A percentile compares a stretch with the other conserved stretches of the same genome.
Evolutionary conservation across 2,888 invertebrate species (phyloP).

Genomic region (Campoplex capitator): DNA sequence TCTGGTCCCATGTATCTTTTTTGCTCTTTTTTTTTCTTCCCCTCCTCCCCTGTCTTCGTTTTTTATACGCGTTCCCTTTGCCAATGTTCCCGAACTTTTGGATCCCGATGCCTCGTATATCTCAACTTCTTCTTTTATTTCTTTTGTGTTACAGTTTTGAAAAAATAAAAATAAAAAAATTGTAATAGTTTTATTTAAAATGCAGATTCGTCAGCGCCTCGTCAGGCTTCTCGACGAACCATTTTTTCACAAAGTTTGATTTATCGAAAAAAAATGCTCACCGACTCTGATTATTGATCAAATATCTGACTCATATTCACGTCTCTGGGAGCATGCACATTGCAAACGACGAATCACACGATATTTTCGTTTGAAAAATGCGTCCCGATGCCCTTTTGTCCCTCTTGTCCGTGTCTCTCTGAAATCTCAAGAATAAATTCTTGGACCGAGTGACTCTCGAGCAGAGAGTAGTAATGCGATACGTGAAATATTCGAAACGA

Average conservation of each 20-base stretch:
- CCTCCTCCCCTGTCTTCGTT: no score
- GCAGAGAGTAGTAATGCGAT: constrained; percentile 30
- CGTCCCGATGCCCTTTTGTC: constrained; percentile 6
- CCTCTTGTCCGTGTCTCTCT: constrained; percentile 17
- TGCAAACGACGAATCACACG: background rate
- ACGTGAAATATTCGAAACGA: constrained; percentile 28
- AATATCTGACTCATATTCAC: background rate
- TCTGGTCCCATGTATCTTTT: constrained; percentile 20
- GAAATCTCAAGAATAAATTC: background rate
- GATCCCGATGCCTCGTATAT: background rate
- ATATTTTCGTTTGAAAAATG: background rate
- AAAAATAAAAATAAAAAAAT: background rate
- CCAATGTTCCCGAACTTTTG: constrained; percentile 11
- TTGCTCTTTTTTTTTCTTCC: background rate
- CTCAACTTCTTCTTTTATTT: background rate
- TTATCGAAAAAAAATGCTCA: background rate
- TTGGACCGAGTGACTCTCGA: constrained; percentile 31
- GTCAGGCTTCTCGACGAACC: background rate
- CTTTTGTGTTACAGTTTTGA: background rate
- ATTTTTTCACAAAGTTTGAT: background rate
- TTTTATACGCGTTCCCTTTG: background rate
- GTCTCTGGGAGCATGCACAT: background rate
- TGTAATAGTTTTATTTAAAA: background rate
- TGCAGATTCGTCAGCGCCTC: background rate
- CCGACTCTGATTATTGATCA: background rate